These are phyloP conservation scores for Brotula barbata DNA, from an alignment of 2,797 vertebrate genomes.

Conservation along the genomic window DNA sequence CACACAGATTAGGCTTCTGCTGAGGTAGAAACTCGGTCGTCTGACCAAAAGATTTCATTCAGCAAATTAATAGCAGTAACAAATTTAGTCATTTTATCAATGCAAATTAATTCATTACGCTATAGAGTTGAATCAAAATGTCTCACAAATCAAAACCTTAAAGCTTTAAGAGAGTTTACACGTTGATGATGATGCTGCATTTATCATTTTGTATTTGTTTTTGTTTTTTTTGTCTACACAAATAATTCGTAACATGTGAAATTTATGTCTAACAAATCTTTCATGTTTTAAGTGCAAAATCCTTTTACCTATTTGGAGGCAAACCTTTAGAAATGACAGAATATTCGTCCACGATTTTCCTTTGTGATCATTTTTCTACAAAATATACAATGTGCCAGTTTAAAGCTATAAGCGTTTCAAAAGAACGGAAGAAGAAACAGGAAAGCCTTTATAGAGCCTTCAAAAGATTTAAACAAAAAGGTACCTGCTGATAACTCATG, in stretches of 20 bases:
- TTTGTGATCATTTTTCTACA: constrained; percentile 21
- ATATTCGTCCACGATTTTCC: constrained; percentile 40
- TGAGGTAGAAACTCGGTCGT: background rate
- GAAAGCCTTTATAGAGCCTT: constrained; percentile 6
- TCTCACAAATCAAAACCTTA: background rate
- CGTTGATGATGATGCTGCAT: too few species aligned
- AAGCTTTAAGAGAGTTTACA: too few species aligned
- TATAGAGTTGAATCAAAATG: constrained; percentile 12
- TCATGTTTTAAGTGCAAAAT: too few species aligned
- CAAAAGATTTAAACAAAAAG: constrained; percentile 3
- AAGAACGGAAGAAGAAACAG: background rate
- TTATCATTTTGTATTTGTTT: too few species aligned
- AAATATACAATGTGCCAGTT: constrained; percentile 11
- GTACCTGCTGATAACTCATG: constrained; percentile 5
- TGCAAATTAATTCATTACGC: background rate
- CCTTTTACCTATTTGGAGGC: too few species aligned
- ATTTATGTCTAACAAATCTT: too few species aligned
- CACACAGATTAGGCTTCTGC: background rate
- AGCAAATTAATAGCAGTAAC: constrained; percentile 1
- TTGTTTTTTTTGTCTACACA: background rate
- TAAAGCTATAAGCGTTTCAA: background rate
- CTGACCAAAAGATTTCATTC: background rate
- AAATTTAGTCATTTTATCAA: background rate
- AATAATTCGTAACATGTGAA: too few species aligned
- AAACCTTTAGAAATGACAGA: constrained; percentile 51